Evolutionary conservation across 1,140 invertebrate genomes (phyloP).

Genomic region (Brachionus asplanchnoidis): DNA sequence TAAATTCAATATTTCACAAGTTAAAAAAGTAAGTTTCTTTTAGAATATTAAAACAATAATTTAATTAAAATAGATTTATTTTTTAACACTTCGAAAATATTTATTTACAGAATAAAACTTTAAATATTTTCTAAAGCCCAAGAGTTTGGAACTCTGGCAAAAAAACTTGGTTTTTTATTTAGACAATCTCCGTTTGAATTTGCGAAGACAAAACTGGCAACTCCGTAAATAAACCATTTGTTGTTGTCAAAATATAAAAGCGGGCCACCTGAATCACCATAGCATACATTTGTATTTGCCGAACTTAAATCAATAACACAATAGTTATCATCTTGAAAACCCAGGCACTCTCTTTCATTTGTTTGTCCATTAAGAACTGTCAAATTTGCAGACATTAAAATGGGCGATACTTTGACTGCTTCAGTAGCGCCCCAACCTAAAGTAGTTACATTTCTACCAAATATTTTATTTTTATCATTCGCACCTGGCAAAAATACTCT

Average conservation of each 20-base stretch:
- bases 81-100: too few relatives aligned
- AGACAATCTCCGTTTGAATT: neutral
- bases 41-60: too few relatives aligned
- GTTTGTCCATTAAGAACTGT: neutral
- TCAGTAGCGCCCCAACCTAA: neutral
- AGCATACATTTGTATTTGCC: neutral
- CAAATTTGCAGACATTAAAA: neutral
- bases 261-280: neutral
- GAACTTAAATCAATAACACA: neutral
- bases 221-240: neutral
- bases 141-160: neutral
- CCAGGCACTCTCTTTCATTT: neutral
- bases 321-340: neutral
- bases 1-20: too few relatives aligned
- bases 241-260: neutral
- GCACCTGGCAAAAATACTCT: neutral
- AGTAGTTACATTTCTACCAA: neutral
- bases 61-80: too few relatives aligned
- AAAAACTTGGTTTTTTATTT: neutral
- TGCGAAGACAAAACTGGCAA: neutral
- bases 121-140: neutral
- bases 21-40: too few relatives aligned
- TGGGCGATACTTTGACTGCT: neutral
- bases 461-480: neutral
- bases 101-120: too few relatives aligned